Conservation (phyloP, 2,888 invertebrate genomes). For the Conchocele bisecta region DNA sequence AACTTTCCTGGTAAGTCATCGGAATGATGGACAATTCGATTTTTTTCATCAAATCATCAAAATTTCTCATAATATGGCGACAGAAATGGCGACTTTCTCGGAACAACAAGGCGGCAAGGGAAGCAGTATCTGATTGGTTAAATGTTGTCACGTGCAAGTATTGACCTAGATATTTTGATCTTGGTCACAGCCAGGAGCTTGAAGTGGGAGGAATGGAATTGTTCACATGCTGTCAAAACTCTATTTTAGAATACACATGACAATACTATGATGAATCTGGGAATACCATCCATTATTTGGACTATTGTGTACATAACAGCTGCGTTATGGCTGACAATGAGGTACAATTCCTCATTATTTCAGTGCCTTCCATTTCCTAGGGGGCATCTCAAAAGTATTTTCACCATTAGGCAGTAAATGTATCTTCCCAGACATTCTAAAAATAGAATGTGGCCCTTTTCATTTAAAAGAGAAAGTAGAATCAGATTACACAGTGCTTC, state of each 20-base stretch:
- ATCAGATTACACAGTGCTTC: no score
- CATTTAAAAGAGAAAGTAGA: no score
- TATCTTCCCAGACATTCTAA: slow-evolving; percentile 38
- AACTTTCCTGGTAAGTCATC: slow-evolving; percentile 66
- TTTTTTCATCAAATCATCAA: slow-evolving; percentile 76
- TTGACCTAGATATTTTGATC: slow-evolving; percentile 70
- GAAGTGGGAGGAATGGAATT: slow-evolving; percentile 61
- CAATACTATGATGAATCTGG: slow-evolving; percentile 18
- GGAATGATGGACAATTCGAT: slow-evolving; percentile 72
- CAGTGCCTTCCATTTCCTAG: slow-evolving; percentile 23
- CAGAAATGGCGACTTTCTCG: slow-evolving; percentile 93
- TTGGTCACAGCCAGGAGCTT: slow-evolving; percentile 60
- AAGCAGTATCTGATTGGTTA: slow-evolving; percentile 77
- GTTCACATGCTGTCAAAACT: no score
- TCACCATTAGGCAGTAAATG: slow-evolving; percentile 35
- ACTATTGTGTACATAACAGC: slow-evolving; percentile 66
- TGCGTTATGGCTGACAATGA: slow-evolving; percentile 70
- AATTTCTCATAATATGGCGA: slow-evolving; percentile 95
- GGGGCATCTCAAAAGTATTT: slow-evolving; percentile 54
- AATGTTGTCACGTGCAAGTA: slow-evolving; percentile 76
- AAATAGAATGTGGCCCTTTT: no score
- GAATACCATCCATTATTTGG: slow-evolving; percentile 70
- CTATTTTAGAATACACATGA: background rate
- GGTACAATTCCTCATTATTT: slow-evolving; percentile 63
- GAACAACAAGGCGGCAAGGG: slow-evolving; percentile 84